Evolutionary conservation across 2,888 invertebrate species (phyloP).

Genomic region (Blastobasis lacticolella): DNA sequence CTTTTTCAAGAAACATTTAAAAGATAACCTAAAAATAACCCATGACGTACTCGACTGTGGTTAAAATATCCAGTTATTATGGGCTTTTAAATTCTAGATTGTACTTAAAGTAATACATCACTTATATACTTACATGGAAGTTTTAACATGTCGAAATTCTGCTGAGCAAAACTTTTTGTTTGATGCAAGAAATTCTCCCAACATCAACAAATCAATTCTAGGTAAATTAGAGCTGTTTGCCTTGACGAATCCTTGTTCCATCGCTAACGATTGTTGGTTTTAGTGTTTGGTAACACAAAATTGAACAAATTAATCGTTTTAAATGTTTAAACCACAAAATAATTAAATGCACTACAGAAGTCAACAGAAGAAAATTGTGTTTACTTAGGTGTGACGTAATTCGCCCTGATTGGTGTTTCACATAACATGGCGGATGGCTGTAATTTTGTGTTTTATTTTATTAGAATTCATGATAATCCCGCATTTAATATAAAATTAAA

Average conservation of each 20-base stretch:
- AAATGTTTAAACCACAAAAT: too few relatives aligned
- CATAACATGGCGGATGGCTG: too few relatives aligned
- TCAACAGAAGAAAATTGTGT: too few relatives aligned
- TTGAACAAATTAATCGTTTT: too few relatives aligned
- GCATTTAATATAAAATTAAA: too few relatives aligned
- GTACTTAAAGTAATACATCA: neutral
- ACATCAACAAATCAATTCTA: constrained; percentile 14
- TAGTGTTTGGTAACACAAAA: neutral
- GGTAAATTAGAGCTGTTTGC: constrained; percentile 12
- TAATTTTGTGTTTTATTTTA: too few relatives aligned
- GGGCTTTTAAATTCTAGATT: neutral
- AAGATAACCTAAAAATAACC: neutral
- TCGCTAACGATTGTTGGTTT: neutral
- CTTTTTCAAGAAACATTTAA: neutral
- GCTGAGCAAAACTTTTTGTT: constrained; percentile 15
- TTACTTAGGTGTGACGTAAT: too few relatives aligned
- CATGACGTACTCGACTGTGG: neutral
- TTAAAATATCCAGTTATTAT: neutral
- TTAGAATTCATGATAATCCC: too few relatives aligned
- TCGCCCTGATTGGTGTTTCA: too few relatives aligned
- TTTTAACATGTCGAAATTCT: constrained; percentile 17
- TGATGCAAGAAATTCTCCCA: constrained; percentile 13
- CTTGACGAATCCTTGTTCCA: constrained; percentile 13
- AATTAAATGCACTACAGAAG: too few relatives aligned
- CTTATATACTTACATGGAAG: constrained; percentile 14